Evolutionary conservation across 1,140 invertebrate genomes (phyloP), one percentile per base, ranked within the genome.

Genomic region (Drosophila tristis): DNA sequence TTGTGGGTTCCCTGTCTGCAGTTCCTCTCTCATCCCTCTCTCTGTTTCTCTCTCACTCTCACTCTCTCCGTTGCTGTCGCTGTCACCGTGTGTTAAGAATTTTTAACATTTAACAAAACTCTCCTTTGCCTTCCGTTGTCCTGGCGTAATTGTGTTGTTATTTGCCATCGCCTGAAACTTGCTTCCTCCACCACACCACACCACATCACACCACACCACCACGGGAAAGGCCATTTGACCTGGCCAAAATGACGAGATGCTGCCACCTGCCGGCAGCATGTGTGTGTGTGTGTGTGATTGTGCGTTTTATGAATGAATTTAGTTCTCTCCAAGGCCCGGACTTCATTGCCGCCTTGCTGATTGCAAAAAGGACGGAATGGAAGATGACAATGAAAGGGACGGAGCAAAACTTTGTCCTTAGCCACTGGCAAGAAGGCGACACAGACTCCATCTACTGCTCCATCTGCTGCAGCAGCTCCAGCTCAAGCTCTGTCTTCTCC

Each of bases 231-330:
- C 75, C 84, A 82, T 86, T 78, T 82, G 74, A 45, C 59, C 56
- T 20, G 49, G 47, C 63, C 48, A 49, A 48, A 29, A 45, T 47
- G 67, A 57, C 44, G 35, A 43, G 71, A 39, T 39, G 35, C 11
- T 13, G 35, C 35, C 23, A 70, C 44, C 47, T 58, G 43, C 25
- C 44, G 70, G 16, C 53, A 25, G 51, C 35, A 20, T 20, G 20
- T 20, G 20, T 25, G 23, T 55, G 45, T 59, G 74, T 78, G 74
- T 78, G 74, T 64, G 51, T 74, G 58, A 66, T 73, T 73, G 68
- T 63, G 62, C 68, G 70, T 78, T 79, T 89, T 76, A 89, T 87
- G 82, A 87, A 78, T 87, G 82, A 82, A 89, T 87, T 87, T 65
- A 74, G 62, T 43, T 66, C 57, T 44, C 62, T 63, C 51, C 67